phyloP scores from a whole-genome alignment of 2,888 invertebrate species.

The Drosophila acutilabella region DNA sequence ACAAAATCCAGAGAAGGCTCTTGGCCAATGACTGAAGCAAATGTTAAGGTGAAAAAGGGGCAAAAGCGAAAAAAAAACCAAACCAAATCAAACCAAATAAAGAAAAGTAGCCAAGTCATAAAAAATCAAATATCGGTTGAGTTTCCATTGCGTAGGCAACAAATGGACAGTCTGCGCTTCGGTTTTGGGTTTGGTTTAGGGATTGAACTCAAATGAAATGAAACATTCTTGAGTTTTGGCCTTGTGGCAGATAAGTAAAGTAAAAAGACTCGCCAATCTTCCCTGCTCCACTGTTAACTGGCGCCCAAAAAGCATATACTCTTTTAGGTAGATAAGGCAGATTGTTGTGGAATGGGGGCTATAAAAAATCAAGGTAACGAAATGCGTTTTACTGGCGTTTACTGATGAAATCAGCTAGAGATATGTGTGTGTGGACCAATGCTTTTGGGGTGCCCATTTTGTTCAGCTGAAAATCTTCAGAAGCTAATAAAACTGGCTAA shows the following conservation, averaged over 20 bases:
- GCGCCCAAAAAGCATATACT: slow-evolving; percentile 17
- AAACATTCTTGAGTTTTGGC: slow-evolving; percentile 39
- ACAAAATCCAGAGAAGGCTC: slow-evolving; percentile 17
- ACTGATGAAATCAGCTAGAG: slow-evolving; percentile 78
- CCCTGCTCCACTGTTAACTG: slow-evolving; percentile 43
- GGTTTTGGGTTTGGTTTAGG: slow-evolving; percentile 6
- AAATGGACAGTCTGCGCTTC: slow-evolving; percentile 37
- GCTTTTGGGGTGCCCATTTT: slow-evolving; percentile 32
- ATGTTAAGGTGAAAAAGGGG: slow-evolving; percentile 25
- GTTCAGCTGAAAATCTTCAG: slow-evolving; percentile 65
- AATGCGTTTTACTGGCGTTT: slow-evolving; percentile 69
- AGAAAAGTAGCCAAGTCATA: slow-evolving; percentile 67
- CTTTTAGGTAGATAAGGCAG: slow-evolving; percentile 3
- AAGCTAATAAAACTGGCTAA: slow-evolving; percentile 72
- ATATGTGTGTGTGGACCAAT: slow-evolving; percentile 27
- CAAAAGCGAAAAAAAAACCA: neutral
- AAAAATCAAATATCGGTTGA: slow-evolving; percentile 78
- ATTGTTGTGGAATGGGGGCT: slow-evolving; percentile 1
- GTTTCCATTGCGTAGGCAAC: slow-evolving; percentile 54
- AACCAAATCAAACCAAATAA: slow-evolving; percentile 37
- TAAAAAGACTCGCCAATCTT: slow-evolving; percentile 38
- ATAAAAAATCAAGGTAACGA: slow-evolving; percentile 74
- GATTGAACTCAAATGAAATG: slow-evolving; percentile 54
- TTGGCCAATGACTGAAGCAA: slow-evolving; percentile 6
- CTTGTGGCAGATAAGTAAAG: slow-evolving; percentile 50